Conservation (phyloP, 2,797 vertebrate species). For the Loris lydekkerianus region DNA sequence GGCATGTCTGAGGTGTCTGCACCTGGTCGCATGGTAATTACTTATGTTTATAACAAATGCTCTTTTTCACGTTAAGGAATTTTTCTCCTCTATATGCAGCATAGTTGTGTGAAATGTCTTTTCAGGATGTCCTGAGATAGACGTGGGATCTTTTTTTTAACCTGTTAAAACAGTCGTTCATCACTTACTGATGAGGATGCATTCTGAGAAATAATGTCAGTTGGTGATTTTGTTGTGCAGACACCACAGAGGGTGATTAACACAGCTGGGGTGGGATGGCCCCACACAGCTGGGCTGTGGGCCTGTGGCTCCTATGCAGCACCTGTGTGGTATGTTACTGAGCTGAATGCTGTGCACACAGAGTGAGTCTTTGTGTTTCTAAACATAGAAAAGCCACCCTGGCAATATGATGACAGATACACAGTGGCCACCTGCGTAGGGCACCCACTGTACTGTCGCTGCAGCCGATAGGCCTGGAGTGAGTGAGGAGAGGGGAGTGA, state of each 20-base stretch:
- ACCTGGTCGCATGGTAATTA: accelerated
- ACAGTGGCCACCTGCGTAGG: not conserved
- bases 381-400: not conserved
- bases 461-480: not conserved
- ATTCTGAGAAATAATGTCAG: not conserved
- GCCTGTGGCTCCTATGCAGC: not conserved
- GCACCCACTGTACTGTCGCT: not conserved
- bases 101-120: not conserved
- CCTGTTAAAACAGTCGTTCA: not conserved
- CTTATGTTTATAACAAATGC: not conserved
- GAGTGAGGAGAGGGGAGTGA: not conserved
- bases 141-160: not conserved
- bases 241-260: not conserved
- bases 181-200: not conserved
- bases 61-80: not conserved
- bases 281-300: not conserved
- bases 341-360: not conserved
- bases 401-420: not conserved
- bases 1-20: no score
- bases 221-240: not conserved
- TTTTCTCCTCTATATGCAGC: no score
- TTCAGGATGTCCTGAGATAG: not conserved
- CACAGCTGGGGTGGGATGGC: no score
- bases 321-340: not conserved
- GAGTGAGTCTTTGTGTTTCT: not conserved